These are phyloP conservation scores for Plagiodera versicolora DNA, from an alignment of 2,888 invertebrate genomes.

Conservation along the genomic window DNA sequence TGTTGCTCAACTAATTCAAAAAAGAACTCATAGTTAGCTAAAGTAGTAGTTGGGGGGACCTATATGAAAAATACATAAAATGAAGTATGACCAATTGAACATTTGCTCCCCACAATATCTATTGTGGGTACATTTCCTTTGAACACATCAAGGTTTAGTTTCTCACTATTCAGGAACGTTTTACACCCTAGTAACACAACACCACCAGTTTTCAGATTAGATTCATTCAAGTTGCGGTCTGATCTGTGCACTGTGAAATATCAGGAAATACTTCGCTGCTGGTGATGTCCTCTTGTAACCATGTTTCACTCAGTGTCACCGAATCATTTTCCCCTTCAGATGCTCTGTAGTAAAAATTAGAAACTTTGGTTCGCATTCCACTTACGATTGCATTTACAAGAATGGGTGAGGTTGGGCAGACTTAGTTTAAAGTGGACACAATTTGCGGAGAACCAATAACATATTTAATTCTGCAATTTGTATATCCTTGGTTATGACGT, in stretches of 20 bases:
- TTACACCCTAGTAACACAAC: too few relatives aligned
- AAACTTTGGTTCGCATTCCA: background rate
- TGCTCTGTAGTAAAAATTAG: background rate
- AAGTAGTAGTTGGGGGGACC: too few relatives aligned
- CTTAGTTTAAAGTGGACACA: background rate
- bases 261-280: background rate
- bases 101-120: too few relatives aligned
- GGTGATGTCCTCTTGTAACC: background rate
- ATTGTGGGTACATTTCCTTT: too few relatives aligned
- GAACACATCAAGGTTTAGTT: too few relatives aligned
- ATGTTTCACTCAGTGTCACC: too few relatives aligned
- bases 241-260: background rate
- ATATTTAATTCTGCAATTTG: constrained; percentile 1
- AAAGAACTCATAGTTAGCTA: too few relatives aligned
- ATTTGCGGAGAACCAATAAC: background rate
- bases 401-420: background rate
- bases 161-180: too few relatives aligned
- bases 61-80: too few relatives aligned
- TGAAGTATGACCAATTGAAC: too few relatives aligned
- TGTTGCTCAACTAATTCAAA: background rate
- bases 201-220: background rate
- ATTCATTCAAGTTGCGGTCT: background rate
- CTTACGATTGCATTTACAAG: background rate
- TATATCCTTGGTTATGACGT: background rate
- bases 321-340: background rate